phyloP scores from a whole-genome alignment of 2,888 invertebrate genomes.

The Icerya purchasi region DNA sequence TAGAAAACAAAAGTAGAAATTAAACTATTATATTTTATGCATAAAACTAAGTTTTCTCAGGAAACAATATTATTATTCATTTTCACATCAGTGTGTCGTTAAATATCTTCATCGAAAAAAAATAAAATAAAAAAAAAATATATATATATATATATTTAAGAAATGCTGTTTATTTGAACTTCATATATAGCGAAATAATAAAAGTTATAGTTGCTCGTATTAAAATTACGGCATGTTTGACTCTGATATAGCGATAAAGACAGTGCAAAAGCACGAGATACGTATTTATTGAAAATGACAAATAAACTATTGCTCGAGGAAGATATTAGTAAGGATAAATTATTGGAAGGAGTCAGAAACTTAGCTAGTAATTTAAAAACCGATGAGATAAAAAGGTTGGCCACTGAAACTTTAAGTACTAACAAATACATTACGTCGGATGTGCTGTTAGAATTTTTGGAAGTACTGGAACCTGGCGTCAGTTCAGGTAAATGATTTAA shows the following conservation, averaged over 20 bases:
- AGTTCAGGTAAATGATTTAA: slow-evolving; percentile 1
- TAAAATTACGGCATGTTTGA: no score
- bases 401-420: slow-evolving; percentile 43
- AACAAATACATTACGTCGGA: slow-evolving; percentile 41
- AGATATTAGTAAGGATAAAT: slow-evolving; percentile 29
- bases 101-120: no score
- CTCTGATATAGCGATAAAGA: slow-evolving; percentile 57
- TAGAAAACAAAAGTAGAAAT: no score
- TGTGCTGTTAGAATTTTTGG: slow-evolving; percentile 31
- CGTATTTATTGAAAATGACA: slow-evolving; percentile 60
- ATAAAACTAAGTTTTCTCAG: no score
- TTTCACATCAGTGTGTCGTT: no score
- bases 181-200: neutral
- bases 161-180: no score
- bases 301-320: slow-evolving; percentile 41
- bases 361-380: slow-evolving; percentile 45
- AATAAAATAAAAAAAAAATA: no score
- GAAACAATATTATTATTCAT: no score
- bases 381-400: slow-evolving; percentile 44
- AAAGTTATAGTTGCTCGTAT: no score
- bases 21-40: no score
- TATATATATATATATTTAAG: no score
- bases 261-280: slow-evolving; percentile 65
- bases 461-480: slow-evolving; percentile 9
- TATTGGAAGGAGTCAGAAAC: slow-evolving; percentile 32